These are phyloP conservation scores for Drosophila ercepeae DNA, from an alignment of 1,140 invertebrate species.

Conservation along the genomic window DNA sequence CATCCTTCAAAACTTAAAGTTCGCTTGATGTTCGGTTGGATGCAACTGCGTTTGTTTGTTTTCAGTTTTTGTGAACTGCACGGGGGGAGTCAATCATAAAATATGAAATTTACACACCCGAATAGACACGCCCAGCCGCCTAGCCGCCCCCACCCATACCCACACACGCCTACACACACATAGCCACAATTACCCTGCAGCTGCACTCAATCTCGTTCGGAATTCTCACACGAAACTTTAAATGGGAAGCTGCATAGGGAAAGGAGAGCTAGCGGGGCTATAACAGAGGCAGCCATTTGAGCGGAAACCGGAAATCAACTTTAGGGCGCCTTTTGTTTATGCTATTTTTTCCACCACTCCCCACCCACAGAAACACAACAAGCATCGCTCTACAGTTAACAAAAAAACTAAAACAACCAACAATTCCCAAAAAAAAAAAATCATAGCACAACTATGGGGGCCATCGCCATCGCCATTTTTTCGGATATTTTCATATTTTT, in stretches of 20 bases:
- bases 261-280: neutral
- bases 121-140: conserved; percentile 38
- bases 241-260: neutral
- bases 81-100: conserved; percentile 72
- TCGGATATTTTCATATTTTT: conserved; percentile 11
- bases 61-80: conserved; percentile 4
- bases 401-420: conserved; percentile 12
- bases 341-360: conserved; percentile 35
- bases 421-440: conserved; percentile 57
- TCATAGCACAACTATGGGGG: conserved; percentile 60
- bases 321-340: conserved; percentile 76
- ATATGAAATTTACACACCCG: conserved; percentile 67
- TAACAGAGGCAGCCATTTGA: conserved; percentile 61
- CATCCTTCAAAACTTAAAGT: conserved; percentile 19
- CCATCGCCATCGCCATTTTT: conserved; percentile 22
- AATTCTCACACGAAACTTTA: conserved; percentile 68
- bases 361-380: conserved; percentile 25
- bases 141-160: too few species aligned
- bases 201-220: conserved; percentile 60
- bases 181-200: conserved; percentile 69
- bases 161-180: conserved; percentile 31
- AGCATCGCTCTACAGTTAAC: neutral
- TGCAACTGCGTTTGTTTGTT: conserved; percentile 7
- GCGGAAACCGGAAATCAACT: conserved; percentile 82
- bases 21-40: conserved; percentile 9